phyloP scores from a whole-genome alignment of 1,140 invertebrate genomes.

The Ylistrum balloti region DNA sequence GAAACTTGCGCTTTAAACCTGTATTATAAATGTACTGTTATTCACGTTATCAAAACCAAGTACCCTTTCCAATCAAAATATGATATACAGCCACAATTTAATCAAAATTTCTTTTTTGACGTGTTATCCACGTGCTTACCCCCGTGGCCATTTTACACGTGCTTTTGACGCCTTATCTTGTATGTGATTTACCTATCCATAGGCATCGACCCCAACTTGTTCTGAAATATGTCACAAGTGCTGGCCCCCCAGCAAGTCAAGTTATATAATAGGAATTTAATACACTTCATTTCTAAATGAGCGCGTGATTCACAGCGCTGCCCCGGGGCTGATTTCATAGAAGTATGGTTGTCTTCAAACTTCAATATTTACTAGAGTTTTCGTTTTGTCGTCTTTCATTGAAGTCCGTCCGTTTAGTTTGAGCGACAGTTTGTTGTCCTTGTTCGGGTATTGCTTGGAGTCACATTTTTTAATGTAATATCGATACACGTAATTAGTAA shows the following conservation, averaged over 20 bases:
- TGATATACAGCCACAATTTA: constrained; percentile 16
- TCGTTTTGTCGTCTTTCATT: not conserved
- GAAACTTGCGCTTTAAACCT: not conserved
- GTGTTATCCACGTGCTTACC: not conserved
- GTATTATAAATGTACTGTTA: constrained; percentile 3
- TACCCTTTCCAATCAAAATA: constrained; percentile 34
- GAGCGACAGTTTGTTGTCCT: too few relatives aligned
- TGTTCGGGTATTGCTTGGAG: too few relatives aligned
- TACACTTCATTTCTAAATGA: constrained; percentile 35
- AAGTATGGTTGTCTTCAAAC: not conserved
- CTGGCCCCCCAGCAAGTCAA: constrained; percentile 27
- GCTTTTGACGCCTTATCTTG: not conserved
- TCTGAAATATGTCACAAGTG: not conserved
- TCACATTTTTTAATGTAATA: not conserved
- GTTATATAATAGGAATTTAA: constrained; percentile 41
- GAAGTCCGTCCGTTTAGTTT: not conserved
- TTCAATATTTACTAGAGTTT: not conserved
- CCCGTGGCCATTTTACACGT: constrained; percentile 23
- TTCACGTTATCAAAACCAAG: not conserved
- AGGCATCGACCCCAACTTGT: constrained; percentile 9
- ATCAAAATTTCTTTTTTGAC: constrained; percentile 29
- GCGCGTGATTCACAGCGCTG: constrained; percentile 29
- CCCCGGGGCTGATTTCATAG: not conserved
- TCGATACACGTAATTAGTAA: not conserved
- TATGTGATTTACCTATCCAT: constrained; percentile 14